These are phyloP conservation scores for Polydrusus tereticollis DNA, from an alignment of 2,888 invertebrate genomes.

Conservation along the genomic window DNA sequence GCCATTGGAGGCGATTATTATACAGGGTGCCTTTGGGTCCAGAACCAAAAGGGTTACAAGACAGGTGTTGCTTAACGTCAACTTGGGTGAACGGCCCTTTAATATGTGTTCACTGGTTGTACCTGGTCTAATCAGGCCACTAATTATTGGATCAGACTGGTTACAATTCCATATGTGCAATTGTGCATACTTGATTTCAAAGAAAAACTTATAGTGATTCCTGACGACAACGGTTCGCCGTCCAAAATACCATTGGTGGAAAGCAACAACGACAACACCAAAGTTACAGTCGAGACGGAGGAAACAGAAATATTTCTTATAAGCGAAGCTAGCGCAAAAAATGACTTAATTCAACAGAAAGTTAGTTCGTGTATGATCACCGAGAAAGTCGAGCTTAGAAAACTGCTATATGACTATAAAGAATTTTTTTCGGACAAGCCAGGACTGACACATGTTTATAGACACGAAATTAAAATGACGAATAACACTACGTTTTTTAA, in stretches of 20 bases:
- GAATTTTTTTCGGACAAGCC: conserved; percentile 22
- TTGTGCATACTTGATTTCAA: not conserved
- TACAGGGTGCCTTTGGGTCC: conserved; percentile 29
- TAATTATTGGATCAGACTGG: conserved; percentile 31
- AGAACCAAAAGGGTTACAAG: conserved; percentile 17
- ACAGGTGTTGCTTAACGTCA: not conserved
- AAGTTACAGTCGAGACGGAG: not conserved
- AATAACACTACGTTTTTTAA: conserved; percentile 18
- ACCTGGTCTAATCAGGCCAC: not conserved
- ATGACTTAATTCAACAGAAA: not conserved
- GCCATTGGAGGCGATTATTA: conserved; percentile 15
- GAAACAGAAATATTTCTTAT: not conserved
- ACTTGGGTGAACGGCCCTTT: not conserved
- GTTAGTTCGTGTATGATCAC: not conserved
- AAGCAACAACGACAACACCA: too few relatives aligned
- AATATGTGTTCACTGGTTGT: not conserved
- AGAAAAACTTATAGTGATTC: not conserved
- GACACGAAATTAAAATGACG: conserved; percentile 28
- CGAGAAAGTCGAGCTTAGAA: not conserved
- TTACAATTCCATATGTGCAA: not conserved
- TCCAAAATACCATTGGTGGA: not conserved
- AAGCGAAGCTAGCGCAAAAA: not conserved
- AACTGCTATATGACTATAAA: not conserved
- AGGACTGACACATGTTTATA: conserved; percentile 18
- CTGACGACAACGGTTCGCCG: not conserved